Base-by-base conservation (phyloP, 2,888 invertebrate genomes). In the Dynastes grantii region DNA sequence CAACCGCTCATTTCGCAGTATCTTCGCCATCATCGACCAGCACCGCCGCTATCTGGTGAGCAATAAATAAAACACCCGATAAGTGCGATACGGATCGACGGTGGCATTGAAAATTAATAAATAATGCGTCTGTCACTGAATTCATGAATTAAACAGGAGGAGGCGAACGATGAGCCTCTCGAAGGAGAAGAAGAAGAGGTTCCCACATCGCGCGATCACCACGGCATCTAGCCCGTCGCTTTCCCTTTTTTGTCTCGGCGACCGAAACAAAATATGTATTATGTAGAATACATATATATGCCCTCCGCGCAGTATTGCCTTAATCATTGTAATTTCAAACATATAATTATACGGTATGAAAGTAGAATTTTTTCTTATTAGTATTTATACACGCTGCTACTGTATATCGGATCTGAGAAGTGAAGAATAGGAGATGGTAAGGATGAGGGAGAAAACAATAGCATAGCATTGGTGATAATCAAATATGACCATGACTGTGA, bases 371-470 rank as follows among this genome's bases (percentile, higher is more conserved):
- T 51, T 68, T 68, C 87, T 88, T 88, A 87, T 88, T 86, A 87
- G 37, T 86, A 87, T 87, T 53, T 88, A 88, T 88, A 87, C 87
- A 88, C 86, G 88, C 88, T 86, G 88, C 88, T 88, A 88, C 88
- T 88, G 88, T 68, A 68, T 51, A n/a, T 2, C 27, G 27, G 2
- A 16, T 13, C 13, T 9, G 27, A 67, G 45, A 11, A 5, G 13
- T 9, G 13, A 29, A 63, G 55, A 63, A 63, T 11, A 32, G 32
- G 63, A 63, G 32, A 32, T 32, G 32, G 29, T 63, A 63, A 63
- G 8, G 63, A 63, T 13, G 63, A 32, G 13, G 27, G 13, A 29
- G 9, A 63, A 29, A n/a, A 32, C 22, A 29, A 5, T 3, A 61
- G 29, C n/a, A 22, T 8, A 16, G 22, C 16, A 55, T 2, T 4